Evolutionary conservation across 2,888 invertebrate species (phyloP).

Genomic region (Callimorpha dominula): DNA sequence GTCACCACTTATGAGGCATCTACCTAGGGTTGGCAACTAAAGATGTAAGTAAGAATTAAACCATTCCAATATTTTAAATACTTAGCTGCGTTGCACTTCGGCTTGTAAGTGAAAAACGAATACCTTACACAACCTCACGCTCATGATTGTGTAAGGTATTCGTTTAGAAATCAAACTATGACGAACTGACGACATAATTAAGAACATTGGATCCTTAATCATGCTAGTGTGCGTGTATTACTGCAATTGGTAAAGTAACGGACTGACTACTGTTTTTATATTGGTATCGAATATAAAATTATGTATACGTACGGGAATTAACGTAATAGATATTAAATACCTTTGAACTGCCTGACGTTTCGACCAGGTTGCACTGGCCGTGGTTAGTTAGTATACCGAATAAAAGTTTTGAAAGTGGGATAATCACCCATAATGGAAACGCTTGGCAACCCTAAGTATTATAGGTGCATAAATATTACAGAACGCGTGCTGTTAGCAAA

Average conservation of each 20-base stretch:
- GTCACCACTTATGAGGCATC: not conserved
- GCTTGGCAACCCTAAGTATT: not conserved
- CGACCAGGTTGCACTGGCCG: too few species aligned
- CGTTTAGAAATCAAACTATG: not conserved
- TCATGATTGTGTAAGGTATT: not conserved
- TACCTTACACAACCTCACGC: too few species aligned
- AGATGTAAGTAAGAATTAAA: not conserved
- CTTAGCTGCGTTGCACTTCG: not conserved
- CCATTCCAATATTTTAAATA: not conserved
- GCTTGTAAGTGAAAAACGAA: too few species aligned
- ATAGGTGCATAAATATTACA: conserved; percentile 21
- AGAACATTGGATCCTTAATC: not conserved
- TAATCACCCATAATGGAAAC: not conserved
- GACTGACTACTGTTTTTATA: not conserved
- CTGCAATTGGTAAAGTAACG: not conserved
- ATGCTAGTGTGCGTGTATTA: not conserved
- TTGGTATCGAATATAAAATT: not conserved
- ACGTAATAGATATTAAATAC: too few species aligned
- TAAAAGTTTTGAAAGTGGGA: not conserved
- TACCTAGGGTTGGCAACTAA: not conserved
- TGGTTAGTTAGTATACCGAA: too few species aligned
- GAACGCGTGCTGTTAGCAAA: conserved; percentile 57
- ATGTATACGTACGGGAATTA: too few species aligned
- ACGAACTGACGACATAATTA: not conserved
- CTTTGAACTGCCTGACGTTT: too few species aligned